A percentile compares a stretch with the other conserved stretches of the same genome.
Conservation (phyloP, 2,888 invertebrate genomes). For the Zele albiditarsus region DNA sequence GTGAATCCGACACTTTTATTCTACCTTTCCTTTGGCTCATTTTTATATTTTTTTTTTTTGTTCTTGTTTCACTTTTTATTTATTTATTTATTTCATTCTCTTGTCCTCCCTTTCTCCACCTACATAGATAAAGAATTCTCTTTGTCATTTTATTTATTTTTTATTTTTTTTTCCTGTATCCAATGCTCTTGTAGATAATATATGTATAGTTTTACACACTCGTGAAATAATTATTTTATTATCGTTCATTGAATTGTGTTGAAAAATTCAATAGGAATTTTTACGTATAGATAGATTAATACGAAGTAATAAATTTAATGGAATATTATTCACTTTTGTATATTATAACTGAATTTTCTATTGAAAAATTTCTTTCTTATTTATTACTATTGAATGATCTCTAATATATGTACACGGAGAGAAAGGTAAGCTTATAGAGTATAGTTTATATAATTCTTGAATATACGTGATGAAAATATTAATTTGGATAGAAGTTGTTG, state of each 20-base stretch:
- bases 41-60: too few species aligned
- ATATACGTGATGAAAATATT: too few species aligned
- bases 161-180: background rate
- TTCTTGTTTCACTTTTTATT: background rate
- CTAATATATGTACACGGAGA: background rate
- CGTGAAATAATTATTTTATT: background rate
- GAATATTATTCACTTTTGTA: background rate
- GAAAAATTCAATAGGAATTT: background rate
- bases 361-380: background rate
- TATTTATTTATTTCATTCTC: background rate
- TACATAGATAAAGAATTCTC: background rate
- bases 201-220: background rate
- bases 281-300: background rate
- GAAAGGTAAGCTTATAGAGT: too few species aligned
- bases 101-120: background rate
- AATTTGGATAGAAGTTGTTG: too few species aligned
- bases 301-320: background rate
- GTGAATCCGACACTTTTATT: conserved; percentile 25
- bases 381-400: background rate
- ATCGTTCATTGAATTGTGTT: background rate
- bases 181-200: background rate
- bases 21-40: conserved; percentile 17
- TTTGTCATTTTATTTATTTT: background rate
- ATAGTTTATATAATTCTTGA: too few species aligned
- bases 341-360: background rate